Base-by-base conservation (phyloP, 2,888 invertebrate species). In the Theretra japonica region DNA sequence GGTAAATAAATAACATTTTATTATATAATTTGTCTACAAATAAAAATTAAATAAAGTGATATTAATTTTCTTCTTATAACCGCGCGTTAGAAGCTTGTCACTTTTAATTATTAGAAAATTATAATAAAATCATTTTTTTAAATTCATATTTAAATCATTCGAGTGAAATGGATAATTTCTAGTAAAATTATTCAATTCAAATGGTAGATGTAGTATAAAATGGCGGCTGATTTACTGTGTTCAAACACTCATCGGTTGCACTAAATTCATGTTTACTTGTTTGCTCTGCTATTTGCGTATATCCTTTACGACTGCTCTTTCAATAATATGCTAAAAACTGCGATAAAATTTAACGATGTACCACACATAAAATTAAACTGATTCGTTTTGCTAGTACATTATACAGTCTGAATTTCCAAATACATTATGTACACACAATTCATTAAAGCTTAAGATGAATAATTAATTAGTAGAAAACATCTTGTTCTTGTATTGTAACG, bases 251-350 rank as follows among this genome's bases (percentile, higher is more conserved):
- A 65, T 65, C 48, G 8, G n/a, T 41, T 33, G 60, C 60, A 65
- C 17, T 48, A 65, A 48, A 65, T 41, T 60, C 41, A 65, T 65
- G 41, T 41, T 48, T 65, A 65, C 65, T 48, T 48, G 23, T 65
- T 65, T 65, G 23, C 41, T 65, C 41, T 65, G 65, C 48, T 65
- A 65, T 65, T 65, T 48, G 5, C 48, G 65, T 65, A 48, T 65
- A 65, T 65, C 65, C 65, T 48, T 65, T 65, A 65, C 65, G 65
- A 65, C 65, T 65, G 17, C 65, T 65, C 65, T 65, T 65, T 65
- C 65, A 41, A 65, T 60, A 60, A 60, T 65, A 48, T 65, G 23
- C 41, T 65, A 65, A 59, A 59, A 60, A 60, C 60, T 21, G 41
- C 41, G 4, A 25, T 65, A 65, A 65, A 48, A 6, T 65, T 65